Evolutionary conservation across 2,797 vertebrate species (phyloP).

Genomic region (Catostomus latipinnis): DNA sequence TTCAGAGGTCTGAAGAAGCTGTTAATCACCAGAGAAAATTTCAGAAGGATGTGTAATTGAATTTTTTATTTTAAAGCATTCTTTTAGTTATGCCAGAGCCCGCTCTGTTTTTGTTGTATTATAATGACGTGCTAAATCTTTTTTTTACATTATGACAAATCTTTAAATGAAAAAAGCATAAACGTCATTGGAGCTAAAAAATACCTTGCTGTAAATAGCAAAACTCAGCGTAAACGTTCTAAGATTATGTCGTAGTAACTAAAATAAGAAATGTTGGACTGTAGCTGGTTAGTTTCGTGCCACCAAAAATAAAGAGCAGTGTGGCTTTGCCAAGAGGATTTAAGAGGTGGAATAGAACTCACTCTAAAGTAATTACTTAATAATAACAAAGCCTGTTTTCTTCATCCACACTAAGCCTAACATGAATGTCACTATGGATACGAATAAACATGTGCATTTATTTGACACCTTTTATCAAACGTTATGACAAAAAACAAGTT

Average conservation of each 20-base stretch:
- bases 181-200: slow-evolving; percentile 48
- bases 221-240: slow-evolving; percentile 39
- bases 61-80: not conserved
- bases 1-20: not conserved
- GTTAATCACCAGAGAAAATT: not conserved
- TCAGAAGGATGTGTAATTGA: not conserved
- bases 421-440: slow-evolving; percentile 35
- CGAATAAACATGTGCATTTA: slow-evolving; percentile 31
- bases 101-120: slow-evolving; percentile 19
- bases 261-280: slow-evolving; percentile 59
- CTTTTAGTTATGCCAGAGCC: not conserved
- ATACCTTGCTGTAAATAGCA: slow-evolving; percentile 39
- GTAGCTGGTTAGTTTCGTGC: slow-evolving; percentile 28
- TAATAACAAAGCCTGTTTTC: slow-evolving; percentile 49
- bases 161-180: slow-evolving; percentile 4
- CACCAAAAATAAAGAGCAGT: slow-evolving; percentile 54
- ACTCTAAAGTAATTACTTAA: slow-evolving; percentile 58
- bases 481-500: slow-evolving; percentile 17
- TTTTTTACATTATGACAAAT: slow-evolving; percentile 8
- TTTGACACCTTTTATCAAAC: slow-evolving; percentile 27
- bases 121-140: not conserved
- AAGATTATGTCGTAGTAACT: slow-evolving; percentile 58
- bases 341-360: slow-evolving; percentile 51
- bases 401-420: slow-evolving; percentile 44
- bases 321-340: slow-evolving; percentile 47